Evolutionary conservation across 2,888 invertebrate genomes (phyloP), one percentile per base, ranked within the genome.

Genomic region (Xestia sexstrigata): DNA sequence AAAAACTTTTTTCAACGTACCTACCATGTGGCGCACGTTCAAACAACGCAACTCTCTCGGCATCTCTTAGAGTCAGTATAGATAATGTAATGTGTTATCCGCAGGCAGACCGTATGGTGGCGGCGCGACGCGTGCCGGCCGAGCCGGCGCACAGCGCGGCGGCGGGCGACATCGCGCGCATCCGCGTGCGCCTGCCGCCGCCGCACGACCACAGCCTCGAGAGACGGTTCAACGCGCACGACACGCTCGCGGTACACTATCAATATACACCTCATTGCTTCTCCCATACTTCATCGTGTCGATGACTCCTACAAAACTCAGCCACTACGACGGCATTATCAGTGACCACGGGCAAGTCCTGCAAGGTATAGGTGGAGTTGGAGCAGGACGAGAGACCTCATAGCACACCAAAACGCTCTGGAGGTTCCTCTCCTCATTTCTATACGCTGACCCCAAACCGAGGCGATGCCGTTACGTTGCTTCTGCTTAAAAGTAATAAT

Each of bases 111-210:
- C 97, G 97, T 11, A 93, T 95, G 86, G 93, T 95, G 76, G 97
- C 98, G 9, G 97, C 97, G 91, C 97, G 97, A 76, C 97, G 97
- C 83, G 97, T 98, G 91, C 98, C 98, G 39, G 96, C 97, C 30
- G 98, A 98, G 95, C 98, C 98, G 45, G 95, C 97, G 76, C 96
- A 96, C 63, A 94, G 96, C 84, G 95, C 97, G 66, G 97, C 96
- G 82, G 94, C 97, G 63, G 97, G 96, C 81, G 96, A 96, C 78
- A 97, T 98, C 79, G 97, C 98, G 69, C 98, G 98, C 94, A 98
- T 99, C 89, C 97, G 99, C 84, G 97, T 99, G 84, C 97, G 99
- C 45, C 97, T 98, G 89, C 99, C 99, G 74, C 97, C 98, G 85
- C 99, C 99, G 63, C 98, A 98, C 87, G 98, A 98, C 70, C 97